Percentiles rank a stretch among this genome's conserved stretches.
These are phyloP conservation scores for Pica pica DNA, from an alignment of 2,113 vertebrate species.

Conservation along the genomic window DNA sequence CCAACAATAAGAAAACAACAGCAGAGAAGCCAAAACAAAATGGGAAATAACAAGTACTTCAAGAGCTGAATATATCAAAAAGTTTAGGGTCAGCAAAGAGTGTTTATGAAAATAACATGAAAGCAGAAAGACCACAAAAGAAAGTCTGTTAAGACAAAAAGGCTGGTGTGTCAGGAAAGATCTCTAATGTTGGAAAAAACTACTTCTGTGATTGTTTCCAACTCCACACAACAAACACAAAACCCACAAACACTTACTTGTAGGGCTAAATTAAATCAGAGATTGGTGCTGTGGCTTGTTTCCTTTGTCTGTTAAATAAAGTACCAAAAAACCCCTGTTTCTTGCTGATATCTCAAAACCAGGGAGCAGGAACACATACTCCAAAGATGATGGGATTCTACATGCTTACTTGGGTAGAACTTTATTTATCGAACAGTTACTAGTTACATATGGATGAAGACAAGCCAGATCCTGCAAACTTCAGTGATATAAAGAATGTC, in stretches of 20 bases:
- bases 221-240: background rate
- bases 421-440: background rate
- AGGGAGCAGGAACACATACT: background rate
- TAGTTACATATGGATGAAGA: background rate
- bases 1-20: background rate
- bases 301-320: background rate
- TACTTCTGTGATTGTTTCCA: background rate
- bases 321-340: background rate
- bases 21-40: background rate
- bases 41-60: background rate
- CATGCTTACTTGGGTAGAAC: background rate
- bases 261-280: background rate
- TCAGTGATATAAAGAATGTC: background rate
- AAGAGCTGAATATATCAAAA: slow-evolving; percentile 11
- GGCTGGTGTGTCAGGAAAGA: background rate
- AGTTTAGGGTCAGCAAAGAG: slow-evolving; percentile 20
- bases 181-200: background rate
- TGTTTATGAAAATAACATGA: slow-evolving; percentile 31
- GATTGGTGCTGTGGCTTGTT: background rate
- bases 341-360: background rate
- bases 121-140: background rate
- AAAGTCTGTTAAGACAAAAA: background rate
- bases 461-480: background rate
- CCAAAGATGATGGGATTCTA: background rate
- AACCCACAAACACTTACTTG: background rate